These are phyloP conservation scores for Psettodes erumei DNA, from an alignment of 2,113 vertebrate genomes.

Conservation along the genomic window DNA sequence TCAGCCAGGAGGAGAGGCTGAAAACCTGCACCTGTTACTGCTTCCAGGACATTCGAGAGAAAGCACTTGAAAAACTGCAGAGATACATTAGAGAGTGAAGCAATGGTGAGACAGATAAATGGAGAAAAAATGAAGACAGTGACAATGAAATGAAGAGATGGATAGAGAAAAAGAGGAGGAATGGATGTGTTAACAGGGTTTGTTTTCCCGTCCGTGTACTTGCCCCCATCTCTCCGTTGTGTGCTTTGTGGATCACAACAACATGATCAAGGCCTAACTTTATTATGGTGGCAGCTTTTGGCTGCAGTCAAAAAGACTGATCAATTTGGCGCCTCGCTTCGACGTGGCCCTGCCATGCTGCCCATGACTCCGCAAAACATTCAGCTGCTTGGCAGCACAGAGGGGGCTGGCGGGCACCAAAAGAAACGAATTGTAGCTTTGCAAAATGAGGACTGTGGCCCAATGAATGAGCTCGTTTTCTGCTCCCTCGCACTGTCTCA, in stretches of 20 bases:
- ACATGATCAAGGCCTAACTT: slow-evolving; percentile 74
- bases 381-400: slow-evolving; percentile 76
- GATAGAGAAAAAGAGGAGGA: not conserved
- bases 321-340: slow-evolving; percentile 64
- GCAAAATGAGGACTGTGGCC: slow-evolving; percentile 61
- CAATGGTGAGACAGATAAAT: slow-evolving; percentile 6
- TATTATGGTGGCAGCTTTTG: slow-evolving; percentile 73
- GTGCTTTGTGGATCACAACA: slow-evolving; percentile 68
- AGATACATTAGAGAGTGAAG: slow-evolving; percentile 20
- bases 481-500: slow-evolving; percentile 61
- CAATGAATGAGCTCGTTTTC: slow-evolving; percentile 77
- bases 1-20: slow-evolving; percentile 48
- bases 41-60: slow-evolving; percentile 39
- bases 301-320: slow-evolving; percentile 68
- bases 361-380: slow-evolving; percentile 75
- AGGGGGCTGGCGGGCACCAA: slow-evolving; percentile 48
- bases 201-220: slow-evolving; percentile 43
- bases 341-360: slow-evolving; percentile 58
- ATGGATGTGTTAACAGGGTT: slow-evolving; percentile 20
- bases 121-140: slow-evolving; percentile 14
- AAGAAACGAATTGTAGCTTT: slow-evolving; percentile 65
- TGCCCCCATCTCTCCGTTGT: slow-evolving; percentile 47
- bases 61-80: not conserved
- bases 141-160: slow-evolving; percentile 10
- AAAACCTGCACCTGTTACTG: slow-evolving; percentile 60